Percentiles rank a stretch among this genome's conserved stretches.
phyloP scores from a whole-genome alignment of 2,797 vertebrate species.

The Mergus octosetaceus region DNA sequence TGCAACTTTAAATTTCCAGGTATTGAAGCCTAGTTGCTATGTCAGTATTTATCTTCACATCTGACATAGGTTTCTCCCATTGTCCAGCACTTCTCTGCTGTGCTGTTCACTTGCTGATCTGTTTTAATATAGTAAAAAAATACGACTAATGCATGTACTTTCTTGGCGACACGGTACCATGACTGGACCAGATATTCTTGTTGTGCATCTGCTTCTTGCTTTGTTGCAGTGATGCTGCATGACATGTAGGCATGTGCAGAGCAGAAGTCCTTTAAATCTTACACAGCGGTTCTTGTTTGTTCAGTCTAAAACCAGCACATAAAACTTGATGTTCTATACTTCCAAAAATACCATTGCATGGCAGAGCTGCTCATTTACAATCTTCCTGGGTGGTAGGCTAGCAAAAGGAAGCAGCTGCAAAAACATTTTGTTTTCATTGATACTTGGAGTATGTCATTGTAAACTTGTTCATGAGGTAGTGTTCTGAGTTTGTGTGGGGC shows the following conservation, averaged over 20 bases:
- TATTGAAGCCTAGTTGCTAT: background rate
- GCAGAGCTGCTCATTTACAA: background rate
- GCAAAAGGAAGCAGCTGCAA: background rate
- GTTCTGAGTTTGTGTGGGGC: background rate
- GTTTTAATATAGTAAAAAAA: background rate
- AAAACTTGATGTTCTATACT: background rate
- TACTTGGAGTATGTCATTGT: background rate
- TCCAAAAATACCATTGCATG: background rate
- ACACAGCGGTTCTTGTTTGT: background rate
- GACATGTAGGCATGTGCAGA: fast-evolving
- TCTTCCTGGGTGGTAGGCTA: background rate
- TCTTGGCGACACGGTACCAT: background rate
- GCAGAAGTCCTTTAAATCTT: background rate
- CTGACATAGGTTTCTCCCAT: background rate
- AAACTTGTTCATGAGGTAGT: background rate
- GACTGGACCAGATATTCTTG: fast-evolving
- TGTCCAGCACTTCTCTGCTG: background rate
- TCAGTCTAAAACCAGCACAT: background rate
- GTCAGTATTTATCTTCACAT: background rate
- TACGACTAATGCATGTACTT: fast-evolving
- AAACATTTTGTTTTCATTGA: background rate
- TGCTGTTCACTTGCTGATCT: background rate
- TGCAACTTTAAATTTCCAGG: background rate
- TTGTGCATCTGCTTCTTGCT: background rate
- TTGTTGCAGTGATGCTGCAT: background rate